Evolutionary conservation across 2,113 vertebrate species (phyloP).

Genomic region (Prionailurus viverrinus): DNA sequence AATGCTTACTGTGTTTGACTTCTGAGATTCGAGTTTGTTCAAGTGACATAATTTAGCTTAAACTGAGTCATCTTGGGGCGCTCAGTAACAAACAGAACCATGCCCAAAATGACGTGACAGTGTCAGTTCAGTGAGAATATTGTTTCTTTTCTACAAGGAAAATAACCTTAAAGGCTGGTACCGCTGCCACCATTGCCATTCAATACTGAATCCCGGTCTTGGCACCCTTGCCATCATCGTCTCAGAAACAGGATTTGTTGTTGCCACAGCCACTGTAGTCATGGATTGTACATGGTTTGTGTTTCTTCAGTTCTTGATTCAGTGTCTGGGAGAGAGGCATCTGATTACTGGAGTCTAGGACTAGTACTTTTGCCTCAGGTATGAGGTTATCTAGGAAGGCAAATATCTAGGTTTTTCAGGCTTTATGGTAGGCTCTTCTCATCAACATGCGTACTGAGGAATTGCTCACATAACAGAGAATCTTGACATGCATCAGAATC

Average conservation of each 20-base stretch:
- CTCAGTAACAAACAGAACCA: not conserved
- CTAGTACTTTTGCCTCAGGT: not conserved
- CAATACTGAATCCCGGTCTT: not conserved
- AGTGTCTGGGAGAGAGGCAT: not conserved
- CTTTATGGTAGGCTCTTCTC: not conserved
- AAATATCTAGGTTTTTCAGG: not conserved
- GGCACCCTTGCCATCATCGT: not conserved
- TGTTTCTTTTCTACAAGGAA: not conserved
- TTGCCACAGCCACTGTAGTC: not conserved
- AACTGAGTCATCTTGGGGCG: not conserved
- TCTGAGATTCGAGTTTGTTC: not conserved
- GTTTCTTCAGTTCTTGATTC: not conserved
- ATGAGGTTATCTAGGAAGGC: not conserved
- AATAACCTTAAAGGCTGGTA: not conserved
- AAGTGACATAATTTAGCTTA: not conserved
- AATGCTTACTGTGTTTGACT: not conserved
- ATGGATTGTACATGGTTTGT: not conserved
- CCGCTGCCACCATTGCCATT: not conserved
- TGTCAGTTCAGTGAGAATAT: not conserved
- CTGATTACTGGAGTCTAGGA: not conserved
- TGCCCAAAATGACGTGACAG: not conserved
- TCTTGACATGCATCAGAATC: not conserved
- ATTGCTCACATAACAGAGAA: not conserved
- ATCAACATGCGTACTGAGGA: not conserved
- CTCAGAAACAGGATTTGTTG: not conserved